Evolutionary conservation across 2,113 vertebrate genomes (phyloP).

Genomic region (Sylvicapra grimmia): DNA sequence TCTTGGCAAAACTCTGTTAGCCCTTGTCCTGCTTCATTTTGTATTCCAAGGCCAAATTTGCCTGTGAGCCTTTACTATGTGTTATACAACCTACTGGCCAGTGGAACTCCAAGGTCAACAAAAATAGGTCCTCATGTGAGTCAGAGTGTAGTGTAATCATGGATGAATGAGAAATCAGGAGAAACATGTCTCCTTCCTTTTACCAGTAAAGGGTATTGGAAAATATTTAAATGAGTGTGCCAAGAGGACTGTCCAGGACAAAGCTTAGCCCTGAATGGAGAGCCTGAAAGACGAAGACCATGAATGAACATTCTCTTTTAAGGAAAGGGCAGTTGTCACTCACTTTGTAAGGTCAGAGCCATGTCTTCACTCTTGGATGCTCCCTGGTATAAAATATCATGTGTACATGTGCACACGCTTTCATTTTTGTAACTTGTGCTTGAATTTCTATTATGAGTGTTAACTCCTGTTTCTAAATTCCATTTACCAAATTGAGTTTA

Average conservation of each 20-base stretch:
- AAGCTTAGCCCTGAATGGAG: not conserved
- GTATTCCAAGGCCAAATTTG: not conserved
- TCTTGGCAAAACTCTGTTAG: not conserved
- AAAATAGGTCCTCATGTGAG: not conserved
- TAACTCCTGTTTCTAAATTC: not conserved
- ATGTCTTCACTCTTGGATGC: not conserved
- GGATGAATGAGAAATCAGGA: not conserved
- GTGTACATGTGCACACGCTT: not conserved
- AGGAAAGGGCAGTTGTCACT: not conserved
- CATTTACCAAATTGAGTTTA: not conserved
- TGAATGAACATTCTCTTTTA: not conserved
- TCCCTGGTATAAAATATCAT: not conserved
- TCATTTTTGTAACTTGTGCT: not conserved
- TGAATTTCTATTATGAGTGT: not conserved
- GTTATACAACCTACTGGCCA: too few relatives aligned
- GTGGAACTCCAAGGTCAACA: not conserved
- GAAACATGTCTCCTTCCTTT: not conserved
- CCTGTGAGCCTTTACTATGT: not conserved
- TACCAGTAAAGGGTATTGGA: not conserved
- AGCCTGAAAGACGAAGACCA: not conserved
- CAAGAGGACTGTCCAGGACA: not conserved
- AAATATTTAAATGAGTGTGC: not conserved
- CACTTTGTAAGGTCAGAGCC: not conserved
- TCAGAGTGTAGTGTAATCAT: not conserved
- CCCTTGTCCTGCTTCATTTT: not conserved